Percentiles rank a stretch among this genome's conserved stretches.
Evolutionary conservation across 2,888 invertebrate species (phyloP).

Genomic region (Vannuccia rotundouncinata): DNA sequence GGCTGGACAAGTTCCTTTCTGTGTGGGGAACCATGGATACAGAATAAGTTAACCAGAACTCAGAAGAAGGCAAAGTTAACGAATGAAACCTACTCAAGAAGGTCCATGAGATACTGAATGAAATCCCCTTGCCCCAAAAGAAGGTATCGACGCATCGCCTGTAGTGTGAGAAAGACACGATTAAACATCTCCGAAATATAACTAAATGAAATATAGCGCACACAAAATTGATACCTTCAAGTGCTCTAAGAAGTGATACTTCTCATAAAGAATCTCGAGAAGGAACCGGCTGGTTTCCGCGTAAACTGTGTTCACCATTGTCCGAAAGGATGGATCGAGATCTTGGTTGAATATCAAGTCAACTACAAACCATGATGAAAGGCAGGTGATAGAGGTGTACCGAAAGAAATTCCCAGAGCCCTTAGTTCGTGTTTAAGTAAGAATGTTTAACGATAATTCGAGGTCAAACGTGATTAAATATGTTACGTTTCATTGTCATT

Average conservation of each 20-base stretch:
- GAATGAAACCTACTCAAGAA: slow-evolving; percentile 68
- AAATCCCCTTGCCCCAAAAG: slow-evolving; percentile 92
- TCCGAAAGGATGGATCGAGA: slow-evolving; percentile 70
- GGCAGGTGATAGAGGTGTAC: no score
- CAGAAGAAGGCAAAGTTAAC: slow-evolving; percentile 12
- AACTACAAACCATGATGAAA: slow-evolving; percentile 57
- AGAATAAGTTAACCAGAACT: slow-evolving; percentile 61
- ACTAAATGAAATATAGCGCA: neutral
- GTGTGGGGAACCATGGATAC: no score
- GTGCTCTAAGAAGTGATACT: slow-evolving; percentile 82
- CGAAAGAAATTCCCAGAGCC: no score
- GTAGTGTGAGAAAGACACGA: slow-evolving; percentile 46
- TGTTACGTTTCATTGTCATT: no score
- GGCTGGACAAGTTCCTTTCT: slow-evolving; percentile 71
- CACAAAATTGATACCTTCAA: slow-evolving; percentile 58
- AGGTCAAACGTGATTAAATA: no score
- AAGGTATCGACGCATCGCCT: slow-evolving; percentile 80
- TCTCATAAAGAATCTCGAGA: slow-evolving; percentile 74
- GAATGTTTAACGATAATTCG: no score
- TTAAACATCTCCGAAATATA: neutral
- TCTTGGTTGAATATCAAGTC: slow-evolving; percentile 64
- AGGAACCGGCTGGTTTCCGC: slow-evolving; percentile 77
- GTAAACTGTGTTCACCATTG: slow-evolving; percentile 75
- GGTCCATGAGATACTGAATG: slow-evolving; percentile 81
- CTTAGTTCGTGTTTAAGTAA: no score